phyloP scores from a whole-genome alignment of 2,888 invertebrate species.

The Archaeoteleia sp. region DNA sequence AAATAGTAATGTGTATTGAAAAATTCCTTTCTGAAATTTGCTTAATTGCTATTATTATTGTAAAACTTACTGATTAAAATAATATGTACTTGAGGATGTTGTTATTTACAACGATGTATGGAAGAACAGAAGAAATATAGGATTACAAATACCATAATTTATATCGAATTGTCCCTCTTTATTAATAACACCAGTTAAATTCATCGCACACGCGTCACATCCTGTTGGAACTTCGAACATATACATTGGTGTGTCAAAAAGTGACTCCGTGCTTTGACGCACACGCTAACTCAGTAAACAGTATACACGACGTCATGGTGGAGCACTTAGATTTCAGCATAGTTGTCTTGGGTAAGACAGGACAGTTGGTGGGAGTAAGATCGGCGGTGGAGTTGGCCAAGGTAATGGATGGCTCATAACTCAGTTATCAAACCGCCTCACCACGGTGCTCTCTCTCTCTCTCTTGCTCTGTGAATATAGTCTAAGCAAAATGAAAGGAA shows the following conservation, averaged over 20 bases:
- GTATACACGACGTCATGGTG: not conserved
- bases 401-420: constrained; percentile 5
- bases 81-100: too few relatives aligned
- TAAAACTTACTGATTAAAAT: too few relatives aligned
- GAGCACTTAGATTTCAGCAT: constrained; percentile 1
- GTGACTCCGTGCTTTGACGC: not conserved
- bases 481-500: not conserved
- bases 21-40: too few relatives aligned
- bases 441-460: not conserved
- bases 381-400: constrained; percentile 1
- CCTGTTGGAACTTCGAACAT: not conserved
- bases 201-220: not conserved
- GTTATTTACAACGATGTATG: too few relatives aligned
- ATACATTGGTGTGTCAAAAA: not conserved
- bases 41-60: too few relatives aligned
- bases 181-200: constrained; percentile 1
- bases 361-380: not conserved
- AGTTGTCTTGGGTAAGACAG: not conserved
- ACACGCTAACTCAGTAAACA: not conserved
- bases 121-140: too few relatives aligned
- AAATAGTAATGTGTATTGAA: too few relatives aligned
- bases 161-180: too few relatives aligned
- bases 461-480: not conserved
- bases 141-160: too few relatives aligned
- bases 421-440: not conserved